Conservation (phyloP, 2,113 vertebrate species). For the Copsychus sechellarum region DNA sequence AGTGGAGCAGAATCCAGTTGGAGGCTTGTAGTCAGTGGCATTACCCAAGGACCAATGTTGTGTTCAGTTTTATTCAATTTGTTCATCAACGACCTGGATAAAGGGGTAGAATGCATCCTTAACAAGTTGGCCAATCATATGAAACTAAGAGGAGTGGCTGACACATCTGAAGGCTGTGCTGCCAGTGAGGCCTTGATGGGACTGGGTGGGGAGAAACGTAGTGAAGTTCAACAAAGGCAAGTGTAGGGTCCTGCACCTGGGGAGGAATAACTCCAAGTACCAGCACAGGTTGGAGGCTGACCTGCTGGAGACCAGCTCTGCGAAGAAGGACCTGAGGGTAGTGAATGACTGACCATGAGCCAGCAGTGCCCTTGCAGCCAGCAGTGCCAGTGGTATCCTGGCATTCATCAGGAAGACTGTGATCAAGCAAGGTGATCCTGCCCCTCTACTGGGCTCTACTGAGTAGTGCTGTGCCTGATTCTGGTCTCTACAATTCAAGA, state of each 20-base stretch:
- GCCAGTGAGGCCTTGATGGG: background rate
- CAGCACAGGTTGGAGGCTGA: background rate
- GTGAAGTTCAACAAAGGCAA: background rate
- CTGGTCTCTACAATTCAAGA: background rate
- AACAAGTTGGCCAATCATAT: background rate
- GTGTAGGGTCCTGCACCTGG: background rate
- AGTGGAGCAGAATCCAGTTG: background rate
- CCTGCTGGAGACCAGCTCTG: background rate
- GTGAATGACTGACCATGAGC: background rate
- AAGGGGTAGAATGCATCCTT: background rate
- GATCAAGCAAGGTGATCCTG: background rate
- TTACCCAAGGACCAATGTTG: no score
- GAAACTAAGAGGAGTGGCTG: background rate
- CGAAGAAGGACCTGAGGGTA: background rate
- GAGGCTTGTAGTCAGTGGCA: background rate
- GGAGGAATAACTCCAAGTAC: background rate
- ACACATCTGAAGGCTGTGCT: background rate
- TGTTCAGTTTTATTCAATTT: background rate
- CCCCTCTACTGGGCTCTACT: background rate
- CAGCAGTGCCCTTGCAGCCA: background rate
- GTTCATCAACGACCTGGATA: background rate
- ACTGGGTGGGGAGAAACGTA: background rate
- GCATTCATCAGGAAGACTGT: background rate
- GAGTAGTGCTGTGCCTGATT: no score
- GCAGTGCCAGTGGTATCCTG: background rate